Conservation (phyloP, 1,140 invertebrate species). For the Nylanderia fulva region DNA sequence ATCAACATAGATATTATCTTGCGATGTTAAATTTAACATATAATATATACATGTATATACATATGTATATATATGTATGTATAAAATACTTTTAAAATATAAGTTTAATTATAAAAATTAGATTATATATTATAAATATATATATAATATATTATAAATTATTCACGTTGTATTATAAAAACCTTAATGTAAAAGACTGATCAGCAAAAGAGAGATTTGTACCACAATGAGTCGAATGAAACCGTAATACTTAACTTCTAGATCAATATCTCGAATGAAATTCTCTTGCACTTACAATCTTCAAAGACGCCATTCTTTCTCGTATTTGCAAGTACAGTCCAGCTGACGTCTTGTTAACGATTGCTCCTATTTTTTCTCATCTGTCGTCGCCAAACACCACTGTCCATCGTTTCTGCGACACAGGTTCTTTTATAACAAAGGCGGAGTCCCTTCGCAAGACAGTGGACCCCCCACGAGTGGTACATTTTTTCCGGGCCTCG, state of each 20-base stretch:
- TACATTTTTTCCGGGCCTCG: constrained; percentile 63
- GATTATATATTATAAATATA: too few relatives aligned
- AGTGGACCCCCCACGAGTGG: constrained; percentile 58
- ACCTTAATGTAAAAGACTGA: background rate
- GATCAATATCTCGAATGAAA: background rate
- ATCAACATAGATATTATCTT: background rate
- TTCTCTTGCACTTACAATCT: constrained; percentile 74
- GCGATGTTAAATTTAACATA: background rate
- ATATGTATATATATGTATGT: background rate
- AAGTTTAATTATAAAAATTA: background rate
- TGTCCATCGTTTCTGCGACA: constrained; percentile 46
- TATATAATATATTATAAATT: background rate
- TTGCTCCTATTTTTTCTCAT: constrained; percentile 63
- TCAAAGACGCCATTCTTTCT: constrained; percentile 75
- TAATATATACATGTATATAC: background rate
- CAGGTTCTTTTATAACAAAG: constrained; percentile 76
- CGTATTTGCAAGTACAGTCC: constrained; percentile 23
- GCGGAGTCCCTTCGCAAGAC: constrained; percentile 51
- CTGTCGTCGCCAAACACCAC: constrained; percentile 52
- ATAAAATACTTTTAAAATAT: background rate
- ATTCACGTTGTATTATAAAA: background rate
- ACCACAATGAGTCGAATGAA: background rate
- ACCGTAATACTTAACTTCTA: background rate
- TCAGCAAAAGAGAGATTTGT: background rate
- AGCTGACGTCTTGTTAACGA: constrained; percentile 13